Base-by-base conservation (phyloP, 1,140 invertebrate genomes). In the Drosophila mojavensis region DNA sequence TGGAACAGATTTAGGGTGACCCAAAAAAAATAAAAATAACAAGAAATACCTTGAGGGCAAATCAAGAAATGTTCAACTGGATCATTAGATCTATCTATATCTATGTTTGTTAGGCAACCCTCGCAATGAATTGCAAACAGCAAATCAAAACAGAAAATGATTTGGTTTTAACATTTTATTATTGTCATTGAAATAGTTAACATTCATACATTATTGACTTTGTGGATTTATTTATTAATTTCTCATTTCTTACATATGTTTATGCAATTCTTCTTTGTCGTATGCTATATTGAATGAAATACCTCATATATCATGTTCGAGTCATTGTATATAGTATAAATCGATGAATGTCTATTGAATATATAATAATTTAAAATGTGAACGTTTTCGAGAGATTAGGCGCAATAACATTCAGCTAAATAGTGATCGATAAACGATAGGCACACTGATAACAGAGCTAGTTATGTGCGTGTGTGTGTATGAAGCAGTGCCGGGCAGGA, bases 121-220 rank as follows among this genome's bases (percentile, higher is more conserved):
- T 39, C 11, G 10, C 11, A 11, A 39, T 5, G 5, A 7, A 17
- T 3, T 3, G 5, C 13, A 45, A 45, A 17, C 1, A 1, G n/a
- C 43, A 45, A 24, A 17, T 45, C 13, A 45, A 17, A 54, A 54
- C 30, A 28, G 4, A 53, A 33, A 54, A 2, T 10, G 20, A n/a
- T 24, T 28, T 47, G 64, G 73, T 88, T 88, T 86, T 74, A 86
- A 86, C 82, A 88, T 88, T 86, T 86, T 86, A 88, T 86, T 86
- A 86, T 86, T 86, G 82, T 86, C 82, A 86, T 86, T 88, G 82
- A 86, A 86, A 83, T 86, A 86, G 82, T 86, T 86, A 86, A 86
- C 82, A 86, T 86, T 86, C 82, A 86, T 86, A 86, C 83, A 85
- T 47, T 47, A 17, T 45, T 15, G 43, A 15, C n/a, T 47, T 47